Conservation (phyloP, 2,797 vertebrate species). For the Liasis olivaceus region DNA sequence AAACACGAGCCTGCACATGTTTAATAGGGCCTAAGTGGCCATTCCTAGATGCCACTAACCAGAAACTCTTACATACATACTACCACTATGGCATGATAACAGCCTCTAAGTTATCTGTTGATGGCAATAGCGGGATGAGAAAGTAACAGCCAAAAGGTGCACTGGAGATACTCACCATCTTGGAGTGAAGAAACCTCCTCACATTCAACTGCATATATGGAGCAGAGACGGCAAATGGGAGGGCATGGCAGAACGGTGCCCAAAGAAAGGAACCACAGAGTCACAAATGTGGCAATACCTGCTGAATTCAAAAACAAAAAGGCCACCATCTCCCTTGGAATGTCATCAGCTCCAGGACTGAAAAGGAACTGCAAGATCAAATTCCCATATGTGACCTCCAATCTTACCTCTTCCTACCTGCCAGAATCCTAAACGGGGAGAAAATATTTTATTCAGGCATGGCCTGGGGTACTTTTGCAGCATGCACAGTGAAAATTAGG, state of each 20-base stretch:
- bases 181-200: constrained; percentile 13
- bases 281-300: background rate
- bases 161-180: constrained; percentile 16
- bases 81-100: background rate
- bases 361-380: background rate
- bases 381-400: background rate
- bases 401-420: background rate
- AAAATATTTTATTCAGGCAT: too few relatives aligned
- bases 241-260: constrained; percentile 1
- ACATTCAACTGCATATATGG: constrained; percentile 4
- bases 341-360: background rate
- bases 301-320: background rate
- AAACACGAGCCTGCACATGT: background rate
- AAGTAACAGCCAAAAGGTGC: background rate
- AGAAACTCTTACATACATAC: background rate
- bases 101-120: background rate
- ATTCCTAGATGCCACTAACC: background rate
- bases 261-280: background rate
- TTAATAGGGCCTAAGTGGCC: background rate
- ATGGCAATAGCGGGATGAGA: background rate
- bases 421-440: background rate
- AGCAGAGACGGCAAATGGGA: constrained; percentile 25
- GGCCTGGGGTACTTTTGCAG: too few relatives aligned
- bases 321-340: background rate
- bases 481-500: too few relatives aligned